Evolutionary conservation across 2,888 invertebrate genomes (phyloP).

Genomic region (Scaeva pyrastri): DNA sequence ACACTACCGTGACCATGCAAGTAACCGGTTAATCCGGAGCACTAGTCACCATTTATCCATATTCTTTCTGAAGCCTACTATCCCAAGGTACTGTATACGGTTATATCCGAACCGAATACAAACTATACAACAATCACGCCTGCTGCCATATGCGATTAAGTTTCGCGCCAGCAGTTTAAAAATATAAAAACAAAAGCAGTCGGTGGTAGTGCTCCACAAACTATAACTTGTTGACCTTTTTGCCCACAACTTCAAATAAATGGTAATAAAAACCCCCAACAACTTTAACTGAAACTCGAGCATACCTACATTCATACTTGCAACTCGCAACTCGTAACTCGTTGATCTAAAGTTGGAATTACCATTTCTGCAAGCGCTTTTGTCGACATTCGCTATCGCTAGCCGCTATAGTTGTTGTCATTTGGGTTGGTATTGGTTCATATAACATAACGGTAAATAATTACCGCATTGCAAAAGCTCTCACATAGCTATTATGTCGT

Average conservation of each 20-base stretch:
- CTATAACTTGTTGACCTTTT: conserved; percentile 71
- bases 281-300: conserved; percentile 28
- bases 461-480: conserved; percentile 35
- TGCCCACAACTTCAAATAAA: conserved; percentile 55
- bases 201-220: conserved; percentile 46
- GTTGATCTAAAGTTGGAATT: conserved; percentile 32
- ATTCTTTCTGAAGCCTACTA: conserved; percentile 35
- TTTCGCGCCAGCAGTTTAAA: conserved; percentile 52
- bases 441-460: conserved; percentile 50
- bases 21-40: conserved; percentile 74
- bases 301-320: background rate
- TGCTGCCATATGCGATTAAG: conserved; percentile 54
- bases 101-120: no score
- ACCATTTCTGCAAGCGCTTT: conserved; percentile 53
- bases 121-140: conserved; percentile 31
- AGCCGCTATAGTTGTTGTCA: background rate
- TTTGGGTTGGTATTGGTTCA: conserved; percentile 10
- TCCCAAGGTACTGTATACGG: no score
- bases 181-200: background rate
- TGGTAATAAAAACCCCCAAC: conserved; percentile 28
- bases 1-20: conserved; percentile 71
- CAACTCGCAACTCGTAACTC: no score
- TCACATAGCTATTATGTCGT: background rate
- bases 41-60: conserved; percentile 58
- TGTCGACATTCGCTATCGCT: background rate